These are phyloP conservation scores for Heliothis subflexa DNA, from an alignment of 1,140 invertebrate species.

Conservation along the genomic window DNA sequence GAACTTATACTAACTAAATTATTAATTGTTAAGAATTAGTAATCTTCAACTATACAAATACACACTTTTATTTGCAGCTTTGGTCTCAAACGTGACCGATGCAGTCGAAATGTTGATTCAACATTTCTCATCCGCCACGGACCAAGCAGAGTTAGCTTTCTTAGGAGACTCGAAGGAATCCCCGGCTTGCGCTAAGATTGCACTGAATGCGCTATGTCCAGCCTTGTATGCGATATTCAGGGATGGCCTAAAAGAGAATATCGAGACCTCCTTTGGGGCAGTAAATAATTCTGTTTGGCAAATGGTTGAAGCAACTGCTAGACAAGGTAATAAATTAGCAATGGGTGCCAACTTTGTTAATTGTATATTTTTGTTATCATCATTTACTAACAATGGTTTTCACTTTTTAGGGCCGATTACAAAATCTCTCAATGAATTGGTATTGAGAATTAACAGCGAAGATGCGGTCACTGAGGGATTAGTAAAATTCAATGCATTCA, in stretches of 20 bases:
- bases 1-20: no score
- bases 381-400: neutral
- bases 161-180: constrained; percentile 87
- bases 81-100: constrained; percentile 89
- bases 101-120: constrained; percentile 89
- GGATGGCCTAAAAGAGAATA: constrained; percentile 92
- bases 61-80: constrained; percentile 77
- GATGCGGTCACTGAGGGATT: constrained; percentile 93
- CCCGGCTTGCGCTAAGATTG: constrained; percentile 89
- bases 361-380: neutral
- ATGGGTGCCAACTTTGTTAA: neutral
- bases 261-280: constrained; percentile 94
- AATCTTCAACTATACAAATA: neutral
- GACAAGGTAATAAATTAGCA: constrained; percentile 88
- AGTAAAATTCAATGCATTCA: constrained; percentile 96
- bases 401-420: constrained; percentile 89
- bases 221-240: constrained; percentile 94
- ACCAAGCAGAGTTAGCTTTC: constrained; percentile 86
- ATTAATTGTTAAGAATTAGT: no score
- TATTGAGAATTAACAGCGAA: constrained; percentile 94
- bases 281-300: constrained; percentile 96
- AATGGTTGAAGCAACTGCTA: constrained; percentile 94
- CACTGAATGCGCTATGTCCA: constrained; percentile 92
- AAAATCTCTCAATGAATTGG: constrained; percentile 94
- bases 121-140: constrained; percentile 86